Evolutionary conservation across 2,797 vertebrate genomes (phyloP), one percentile per base, ranked within the genome.

Genomic region (Argya squamiceps): DNA sequence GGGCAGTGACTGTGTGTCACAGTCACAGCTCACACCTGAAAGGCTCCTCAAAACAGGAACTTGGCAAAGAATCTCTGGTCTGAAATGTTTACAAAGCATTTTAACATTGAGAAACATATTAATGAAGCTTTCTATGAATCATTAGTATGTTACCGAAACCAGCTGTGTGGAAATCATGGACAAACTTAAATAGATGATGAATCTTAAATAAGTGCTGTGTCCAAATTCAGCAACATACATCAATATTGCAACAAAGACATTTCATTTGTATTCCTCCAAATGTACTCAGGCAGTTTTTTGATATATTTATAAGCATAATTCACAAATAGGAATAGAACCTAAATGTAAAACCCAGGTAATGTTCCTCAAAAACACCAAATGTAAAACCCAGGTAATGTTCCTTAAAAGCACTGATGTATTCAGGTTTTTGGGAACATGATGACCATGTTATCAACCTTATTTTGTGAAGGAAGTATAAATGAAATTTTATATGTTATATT

Each of bases 1-100:
- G 37, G 37, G n/a, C 43, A 68, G 36, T 11, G 52, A 22, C 24
- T 0, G 0, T 1, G 0, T 4, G 24, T 41, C 46, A 22, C 32
- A 13, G 39, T 19, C 75, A 47, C 60, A 50, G 47, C n/a, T 75
- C 36, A 2, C 11, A n/a, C n/a, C 60, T 63, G 50, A 60, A 59
- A 73, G 30, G 12, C 39, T 82, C 36, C 63, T 89, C 78, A 12
- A 4, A 86, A 36, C 62, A 84, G 68, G 18, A 11, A 23, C 44
- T 22, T 80, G 74, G 70, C 68, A 83, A 67, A 70, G 34, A 52
- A 21, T 59, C 26, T 63, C 59, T 65, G 78, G 4, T 60, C 36
- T 39, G 26, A 56, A 80, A 39, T 36, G 27, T 68, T 88, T 30
- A 9, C 53, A 36, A 60, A 60, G 17, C 65, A 53, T 88, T 86